A percentile compares a stretch with the other conserved stretches of the same genome.
Conservation (phyloP, 2,888 invertebrate genomes). For the Abscondita cerata region DNA sequence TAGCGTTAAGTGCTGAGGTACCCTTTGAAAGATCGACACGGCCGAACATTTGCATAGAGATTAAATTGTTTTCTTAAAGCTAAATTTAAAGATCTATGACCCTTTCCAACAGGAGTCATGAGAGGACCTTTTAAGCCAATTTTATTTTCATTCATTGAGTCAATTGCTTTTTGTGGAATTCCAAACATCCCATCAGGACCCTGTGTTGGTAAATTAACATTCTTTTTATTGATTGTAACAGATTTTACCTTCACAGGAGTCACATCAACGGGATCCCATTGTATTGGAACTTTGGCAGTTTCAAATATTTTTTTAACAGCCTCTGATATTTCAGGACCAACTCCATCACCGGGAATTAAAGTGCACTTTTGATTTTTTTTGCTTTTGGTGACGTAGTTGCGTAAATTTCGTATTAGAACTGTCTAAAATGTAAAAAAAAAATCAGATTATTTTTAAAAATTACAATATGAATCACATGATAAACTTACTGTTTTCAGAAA, state of each 20-base stretch:
- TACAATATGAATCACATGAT: no score
- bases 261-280: constrained; percentile 98
- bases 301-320: constrained; percentile 97
- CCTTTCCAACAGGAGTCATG: constrained; percentile 99
- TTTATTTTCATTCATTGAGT: constrained; percentile 95
- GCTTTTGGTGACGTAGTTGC: no score
- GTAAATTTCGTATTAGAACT: no score
- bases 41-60: constrained; percentile 96
- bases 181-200: constrained; percentile 96
- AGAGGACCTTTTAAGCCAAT: constrained; percentile 98
- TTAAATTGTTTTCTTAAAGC: constrained; percentile 97
- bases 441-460: no score
- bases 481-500: no score
- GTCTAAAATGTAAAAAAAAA: no score
- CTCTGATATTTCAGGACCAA: constrained; percentile 98
- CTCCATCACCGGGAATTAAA: constrained; percentile 99
- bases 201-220: constrained; percentile 48
- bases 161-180: constrained; percentile 96
- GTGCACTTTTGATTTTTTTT: constrained; percentile 71
- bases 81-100: constrained; percentile 96
- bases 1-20: no score
- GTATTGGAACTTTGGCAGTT: constrained; percentile 92
- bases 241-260: constrained; percentile 83
- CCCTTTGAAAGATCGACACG: constrained; percentile 96
- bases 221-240: no score